Evolutionary conservation across 2,888 invertebrate genomes (phyloP).

Genomic region (Chaitophorus viminalis): DNA sequence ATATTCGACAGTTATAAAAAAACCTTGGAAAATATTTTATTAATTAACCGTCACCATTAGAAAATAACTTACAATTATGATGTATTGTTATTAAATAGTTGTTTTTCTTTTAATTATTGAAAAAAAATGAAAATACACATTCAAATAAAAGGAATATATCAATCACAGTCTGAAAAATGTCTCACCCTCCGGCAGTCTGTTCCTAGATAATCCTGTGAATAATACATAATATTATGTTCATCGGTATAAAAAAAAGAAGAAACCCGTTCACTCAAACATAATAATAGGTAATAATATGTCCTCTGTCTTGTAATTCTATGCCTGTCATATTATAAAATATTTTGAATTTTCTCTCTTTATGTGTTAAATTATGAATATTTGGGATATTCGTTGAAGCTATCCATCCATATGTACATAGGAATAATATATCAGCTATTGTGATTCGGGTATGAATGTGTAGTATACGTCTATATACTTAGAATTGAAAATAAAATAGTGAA

Average conservation of each 20-base stretch:
- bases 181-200: background rate
- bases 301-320: slow-evolving; percentile 5
- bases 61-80: no score
- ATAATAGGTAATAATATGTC: background rate
- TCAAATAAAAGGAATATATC: background rate
- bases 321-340: background rate
- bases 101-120: background rate
- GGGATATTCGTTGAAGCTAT: slow-evolving; percentile 16
- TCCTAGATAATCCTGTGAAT: background rate
- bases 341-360: slow-evolving; percentile 7
- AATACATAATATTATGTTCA: background rate
- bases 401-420: background rate
- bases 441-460: background rate
- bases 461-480: background rate
- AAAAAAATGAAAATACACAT: background rate
- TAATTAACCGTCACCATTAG: background rate
- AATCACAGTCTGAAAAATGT: background rate
- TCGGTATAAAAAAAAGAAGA: background rate
- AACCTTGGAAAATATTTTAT: background rate
- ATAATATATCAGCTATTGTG: background rate
- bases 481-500: background rate
- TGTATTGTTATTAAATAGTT: background rate
- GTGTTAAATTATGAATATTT: slow-evolving; percentile 34
- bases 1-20: background rate
- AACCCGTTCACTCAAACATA: background rate